Base-by-base conservation (phyloP, 1,140 invertebrate species). In the Elysia chlorotica region DNA sequence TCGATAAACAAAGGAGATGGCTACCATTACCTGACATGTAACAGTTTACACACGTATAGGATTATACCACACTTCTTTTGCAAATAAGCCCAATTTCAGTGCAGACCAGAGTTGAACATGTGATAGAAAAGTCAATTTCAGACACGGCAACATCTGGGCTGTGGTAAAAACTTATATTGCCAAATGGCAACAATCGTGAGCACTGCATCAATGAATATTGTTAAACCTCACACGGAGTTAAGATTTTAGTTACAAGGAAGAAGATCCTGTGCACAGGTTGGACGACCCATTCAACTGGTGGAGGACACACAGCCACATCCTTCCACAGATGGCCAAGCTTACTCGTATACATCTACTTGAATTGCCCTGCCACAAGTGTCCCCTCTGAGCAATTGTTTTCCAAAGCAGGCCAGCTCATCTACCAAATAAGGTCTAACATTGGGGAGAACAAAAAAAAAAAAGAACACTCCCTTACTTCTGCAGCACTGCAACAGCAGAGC, bases 371-470 rank as follows among this genome's bases (percentile, higher is more conserved):
- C 41, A 77, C 73, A n/a, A 63, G 41, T 63, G 68, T 77, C 2
- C 31, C 73, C 37, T 68, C 63, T 74, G 59, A 65, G 76, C 36
- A 68, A n/a, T n/a, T 77, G 2, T 77, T 75, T 38, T 77, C 76
- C 1, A 68, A 66, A n/a, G 48, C 73, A 1, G 76, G 76, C 1
- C 33, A 72, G 10, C 66, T 75, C 37, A 25, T 77, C 23, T 65
- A 2, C 14, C 35, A 53, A 3, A 41, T 66, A 25, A 65, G 75
- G 54, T 25, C 75, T 54, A 36, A 31, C 30, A 19, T 76, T 30
- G 61, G 25, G 23, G 30, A 67, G 48, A 48, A 75, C 14, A 37
- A 75, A 67, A 41, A 35, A 33, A 56, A 75, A 21, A 53, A 59
- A 25, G 28, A 67, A 1, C 61, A 67, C 1, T 65, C 71, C 65